Evolutionary conservation across 2,888 invertebrate species (phyloP).

Genomic region (Hetaerina titia): DNA sequence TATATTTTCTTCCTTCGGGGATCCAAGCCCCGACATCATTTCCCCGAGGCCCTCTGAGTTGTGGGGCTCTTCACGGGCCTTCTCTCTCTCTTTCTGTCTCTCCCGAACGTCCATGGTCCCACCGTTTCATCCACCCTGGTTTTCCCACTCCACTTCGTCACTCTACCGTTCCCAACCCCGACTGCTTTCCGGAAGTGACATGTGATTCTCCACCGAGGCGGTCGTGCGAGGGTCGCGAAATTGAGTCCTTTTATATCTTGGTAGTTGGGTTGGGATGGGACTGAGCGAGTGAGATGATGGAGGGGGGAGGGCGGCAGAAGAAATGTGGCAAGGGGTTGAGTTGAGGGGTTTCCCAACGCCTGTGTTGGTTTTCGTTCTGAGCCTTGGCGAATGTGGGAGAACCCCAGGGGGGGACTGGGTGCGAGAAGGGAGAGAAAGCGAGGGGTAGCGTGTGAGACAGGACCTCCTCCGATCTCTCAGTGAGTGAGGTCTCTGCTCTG

Average conservation of each 20-base stretch:
- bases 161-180: background rate
- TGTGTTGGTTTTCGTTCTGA: too few species aligned
- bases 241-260: background rate
- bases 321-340: too few species aligned
- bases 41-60: background rate
- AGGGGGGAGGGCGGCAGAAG: too few species aligned
- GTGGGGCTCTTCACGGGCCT: background rate
- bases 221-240: conserved; percentile 14
- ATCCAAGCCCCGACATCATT: background rate
- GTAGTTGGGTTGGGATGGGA: too few species aligned
- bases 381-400: background rate
- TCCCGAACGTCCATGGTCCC: background rate
- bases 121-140: background rate
- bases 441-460: background rate
- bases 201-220: background rate
- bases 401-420: background rate
- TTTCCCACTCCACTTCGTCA: background rate
- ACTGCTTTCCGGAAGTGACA: background rate
- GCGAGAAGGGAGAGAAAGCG: background rate
- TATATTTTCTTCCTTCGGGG: background rate
- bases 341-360: too few species aligned
- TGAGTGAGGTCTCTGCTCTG: background rate
- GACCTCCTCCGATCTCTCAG: background rate
- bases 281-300: too few species aligned
- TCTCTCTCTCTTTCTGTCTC: background rate